Evolutionary conservation across 2,888 invertebrate species (phyloP), one percentile per base, ranked within the genome.

Genomic region (Ormyrus nitidulus): DNA sequence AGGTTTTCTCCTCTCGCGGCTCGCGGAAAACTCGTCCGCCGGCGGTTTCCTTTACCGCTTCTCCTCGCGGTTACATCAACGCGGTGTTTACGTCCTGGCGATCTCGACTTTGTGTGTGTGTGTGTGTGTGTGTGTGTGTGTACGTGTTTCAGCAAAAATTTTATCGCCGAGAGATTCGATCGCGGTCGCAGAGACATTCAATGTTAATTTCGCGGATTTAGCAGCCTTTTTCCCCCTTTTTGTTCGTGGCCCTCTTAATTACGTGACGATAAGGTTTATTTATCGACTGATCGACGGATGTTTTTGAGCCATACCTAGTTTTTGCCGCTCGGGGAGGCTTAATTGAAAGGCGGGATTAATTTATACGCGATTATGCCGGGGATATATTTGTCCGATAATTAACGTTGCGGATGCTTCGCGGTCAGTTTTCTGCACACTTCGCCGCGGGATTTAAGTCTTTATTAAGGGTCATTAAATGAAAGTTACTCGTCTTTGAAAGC

Each of bases 1-100:
- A 68, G 13, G 68, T 78, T 78, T 78, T 77, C 71, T 71, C 68
- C 58, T 34, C 34, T 71, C 46, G n/a, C 4, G 44, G 9, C 51
- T 6, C 49, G 13, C 6, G 2, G 75, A 66, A 75, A 75, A 66
- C 66, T 66, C 75, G 75, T 64, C 64, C 53, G 11, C n/a, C 10
- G 8, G 66, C 54, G 64, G 72, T 61, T 56, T 64, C 48, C n/a
- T 53, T 70, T 65, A 70, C 65, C 77, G 77, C 58, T 34, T 34
- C 34, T 62, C 44, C 51, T 58, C 69, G 77, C 77, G 77, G 77
- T 77, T 77, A 77, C 77, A 77, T 77, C 77, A 70, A 77, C 77
- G 53, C 61, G 49, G 6, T 53, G 69, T 70, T 69, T 77, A 64
- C 69, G 62, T 69, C 59, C 34, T n/a, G 46, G 74, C 49, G 77